Conservation (phyloP, 2,888 invertebrate species). For the Pristionchus fissidentatus region DNA sequence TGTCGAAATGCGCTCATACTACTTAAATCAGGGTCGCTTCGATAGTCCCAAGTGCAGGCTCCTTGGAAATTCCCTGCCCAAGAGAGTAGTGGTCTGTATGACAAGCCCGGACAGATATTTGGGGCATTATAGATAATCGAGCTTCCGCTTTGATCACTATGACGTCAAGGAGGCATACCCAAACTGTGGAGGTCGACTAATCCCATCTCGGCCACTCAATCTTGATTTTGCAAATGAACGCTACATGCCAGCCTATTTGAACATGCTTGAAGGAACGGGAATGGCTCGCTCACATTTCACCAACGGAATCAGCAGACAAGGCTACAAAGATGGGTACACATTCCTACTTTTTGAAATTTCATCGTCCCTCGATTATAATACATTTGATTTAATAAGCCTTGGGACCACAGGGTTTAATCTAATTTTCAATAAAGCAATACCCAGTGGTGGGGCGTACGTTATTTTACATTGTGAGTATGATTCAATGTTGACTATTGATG, state of each 20-base stretch:
- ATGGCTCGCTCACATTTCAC: background rate
- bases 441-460: background rate
- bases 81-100: background rate
- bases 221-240: background rate
- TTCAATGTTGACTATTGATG: background rate
- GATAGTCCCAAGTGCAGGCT: background rate
- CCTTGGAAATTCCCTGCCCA: background rate
- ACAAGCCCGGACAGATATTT: background rate
- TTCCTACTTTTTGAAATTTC: background rate
- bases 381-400: background rate
- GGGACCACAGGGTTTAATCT: slow-evolving; percentile 4
- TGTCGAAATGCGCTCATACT: slow-evolving; percentile 21
- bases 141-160: slow-evolving; percentile 9
- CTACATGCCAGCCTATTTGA: slow-evolving; percentile 3
- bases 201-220: background rate
- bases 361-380: background rate
- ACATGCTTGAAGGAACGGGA: slow-evolving; percentile 16
- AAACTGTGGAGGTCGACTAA: background rate
- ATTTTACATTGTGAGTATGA: slow-evolving; percentile 6
- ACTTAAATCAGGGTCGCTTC: background rate
- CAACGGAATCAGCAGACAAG: background rate
- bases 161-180: background rate
- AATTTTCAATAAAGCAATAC: background rate
- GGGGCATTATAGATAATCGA: background rate
- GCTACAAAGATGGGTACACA: background rate